Conservation (phyloP, 2,113 vertebrate genomes). For the Benitochromis conjunctus region DNA sequence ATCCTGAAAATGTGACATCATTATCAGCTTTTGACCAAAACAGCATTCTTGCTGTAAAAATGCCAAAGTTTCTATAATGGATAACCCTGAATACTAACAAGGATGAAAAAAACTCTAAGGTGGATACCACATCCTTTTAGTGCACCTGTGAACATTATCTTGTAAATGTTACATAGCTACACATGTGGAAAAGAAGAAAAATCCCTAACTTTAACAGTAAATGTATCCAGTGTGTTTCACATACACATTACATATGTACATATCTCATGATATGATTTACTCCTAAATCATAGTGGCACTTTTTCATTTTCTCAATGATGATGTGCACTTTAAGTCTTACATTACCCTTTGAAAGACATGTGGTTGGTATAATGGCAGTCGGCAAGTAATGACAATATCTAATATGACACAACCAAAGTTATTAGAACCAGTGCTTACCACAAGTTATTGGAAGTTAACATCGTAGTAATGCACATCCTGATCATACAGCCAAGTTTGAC, state of each 20-base stretch:
- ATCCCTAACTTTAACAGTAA: not conserved
- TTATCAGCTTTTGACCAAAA: not conserved
- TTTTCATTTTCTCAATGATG: not conserved
- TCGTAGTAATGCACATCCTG: not conserved
- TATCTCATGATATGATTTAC: not conserved
- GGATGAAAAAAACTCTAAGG: not conserved
- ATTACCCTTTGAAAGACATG: not conserved
- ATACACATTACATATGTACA: not conserved
- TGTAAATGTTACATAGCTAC: not conserved
- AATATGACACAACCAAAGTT: not conserved
- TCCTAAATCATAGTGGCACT: not conserved
- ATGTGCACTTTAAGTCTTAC: not conserved
- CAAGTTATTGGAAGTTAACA: not conserved
- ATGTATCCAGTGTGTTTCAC: not conserved
- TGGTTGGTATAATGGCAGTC: rapidly evolving
- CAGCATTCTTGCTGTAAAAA: not conserved
- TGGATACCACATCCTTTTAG: not conserved
- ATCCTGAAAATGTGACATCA: not conserved
- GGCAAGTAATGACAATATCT: not conserved
- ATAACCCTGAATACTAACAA: not conserved
- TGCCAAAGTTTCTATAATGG: not conserved
- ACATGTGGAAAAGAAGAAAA: not conserved
- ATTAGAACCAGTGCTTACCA: not conserved
- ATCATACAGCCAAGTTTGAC: not conserved
- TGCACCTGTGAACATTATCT: not conserved